A percentile compares a stretch with the other conserved stretches of the same genome.
Evolutionary conservation across 2,888 invertebrate genomes (phyloP).

Genomic region (Labia minor): DNA sequence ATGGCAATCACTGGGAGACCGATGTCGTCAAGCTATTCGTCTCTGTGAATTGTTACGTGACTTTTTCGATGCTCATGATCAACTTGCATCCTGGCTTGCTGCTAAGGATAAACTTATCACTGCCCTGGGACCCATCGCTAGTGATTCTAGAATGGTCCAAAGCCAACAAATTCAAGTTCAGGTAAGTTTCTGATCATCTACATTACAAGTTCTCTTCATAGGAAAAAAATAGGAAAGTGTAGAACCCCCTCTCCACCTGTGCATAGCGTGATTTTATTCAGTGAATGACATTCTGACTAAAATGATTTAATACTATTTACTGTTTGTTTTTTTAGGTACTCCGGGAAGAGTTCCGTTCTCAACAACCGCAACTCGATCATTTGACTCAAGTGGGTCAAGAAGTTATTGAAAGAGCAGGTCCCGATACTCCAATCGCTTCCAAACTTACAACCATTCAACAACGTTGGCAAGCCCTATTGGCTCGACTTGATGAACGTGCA

Average conservation of each 20-base stretch:
- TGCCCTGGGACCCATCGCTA: constrained; percentile 89
- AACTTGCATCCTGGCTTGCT: constrained; percentile 72
- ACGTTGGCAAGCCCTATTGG: constrained; percentile 42
- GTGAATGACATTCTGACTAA: no score
- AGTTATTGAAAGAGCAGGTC: constrained; percentile 49
- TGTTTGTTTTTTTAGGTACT: constrained; percentile 76
- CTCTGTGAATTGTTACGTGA: constrained; percentile 38
- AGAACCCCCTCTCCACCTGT: no score
- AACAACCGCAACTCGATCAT: constrained; percentile 81
- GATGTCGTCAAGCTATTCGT: constrained; percentile 39
- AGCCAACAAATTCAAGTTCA: constrained; percentile 83
- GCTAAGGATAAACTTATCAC: constrained; percentile 93
- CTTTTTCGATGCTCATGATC: constrained; percentile 81
- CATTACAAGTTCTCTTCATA: no score
- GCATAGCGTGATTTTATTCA: no score
- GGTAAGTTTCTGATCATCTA: constrained; percentile 29
- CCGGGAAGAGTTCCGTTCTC: constrained; percentile 86
- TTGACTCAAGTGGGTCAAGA: constrained; percentile 70
- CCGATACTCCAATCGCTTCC: constrained; percentile 48
- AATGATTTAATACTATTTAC: no score
- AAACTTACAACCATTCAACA: constrained; percentile 60
- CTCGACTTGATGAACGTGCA: constrained; percentile 77
- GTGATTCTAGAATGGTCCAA: constrained; percentile 89
- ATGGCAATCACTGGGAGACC: constrained; percentile 77
- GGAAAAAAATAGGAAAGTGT: no score